Evolutionary conservation across 2,888 invertebrate genomes (phyloP).

Genomic region (Drosophila nigricruria): DNA sequence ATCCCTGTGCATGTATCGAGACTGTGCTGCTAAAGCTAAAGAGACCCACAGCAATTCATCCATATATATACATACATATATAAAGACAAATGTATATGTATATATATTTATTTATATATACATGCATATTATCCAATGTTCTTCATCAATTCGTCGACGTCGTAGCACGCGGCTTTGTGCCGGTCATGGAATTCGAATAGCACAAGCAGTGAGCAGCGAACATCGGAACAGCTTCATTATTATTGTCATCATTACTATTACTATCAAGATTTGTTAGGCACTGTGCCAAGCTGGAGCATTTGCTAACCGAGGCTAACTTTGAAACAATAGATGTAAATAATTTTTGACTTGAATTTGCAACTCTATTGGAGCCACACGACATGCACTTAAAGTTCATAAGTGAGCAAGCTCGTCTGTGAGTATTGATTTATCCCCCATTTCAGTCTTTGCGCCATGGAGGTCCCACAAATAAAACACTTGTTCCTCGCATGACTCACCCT

Average conservation of each 20-base stretch:
- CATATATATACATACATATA: background rate
- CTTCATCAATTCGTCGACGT: constrained; percentile 67
- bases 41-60: constrained; percentile 18
- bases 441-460: constrained; percentile 19
- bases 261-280: constrained; percentile 58
- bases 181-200: constrained; percentile 64
- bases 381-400: constrained; percentile 28
- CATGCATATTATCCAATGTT: constrained; percentile 64
- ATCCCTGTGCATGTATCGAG: constrained; percentile 3
- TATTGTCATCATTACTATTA: constrained; percentile 32
- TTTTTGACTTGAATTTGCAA: constrained; percentile 5
- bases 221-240: constrained; percentile 21
- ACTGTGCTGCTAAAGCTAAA: constrained; percentile 3
- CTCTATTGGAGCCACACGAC: constrained; percentile 12
- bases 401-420: constrained; percentile 56
- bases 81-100: constrained; percentile 3
- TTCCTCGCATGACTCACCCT: constrained; percentile 70
- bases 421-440: constrained; percentile 62
- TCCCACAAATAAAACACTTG: constrained; percentile 38
- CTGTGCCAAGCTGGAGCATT: constrained; percentile 53
- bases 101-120: constrained; percentile 17
- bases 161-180: constrained; percentile 43
- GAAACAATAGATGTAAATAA: constrained; percentile 15
- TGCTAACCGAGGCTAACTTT: background rate
- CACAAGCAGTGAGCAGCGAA: constrained; percentile 15